Evolutionary conservation across 2,113 vertebrate species (phyloP).

Genomic region (Turnix velox): DNA sequence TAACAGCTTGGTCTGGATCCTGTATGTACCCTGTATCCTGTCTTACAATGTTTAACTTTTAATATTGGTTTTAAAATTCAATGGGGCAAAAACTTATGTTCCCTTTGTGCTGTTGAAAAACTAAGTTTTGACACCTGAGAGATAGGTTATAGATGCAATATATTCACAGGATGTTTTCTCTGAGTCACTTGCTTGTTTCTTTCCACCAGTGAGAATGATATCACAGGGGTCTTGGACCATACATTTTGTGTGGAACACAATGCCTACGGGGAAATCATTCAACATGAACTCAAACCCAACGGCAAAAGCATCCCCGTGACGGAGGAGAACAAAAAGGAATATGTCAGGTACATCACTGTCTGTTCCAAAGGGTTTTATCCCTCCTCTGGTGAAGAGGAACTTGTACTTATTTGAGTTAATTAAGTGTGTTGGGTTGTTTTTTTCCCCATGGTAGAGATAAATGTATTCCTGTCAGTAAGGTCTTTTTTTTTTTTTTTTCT

Average conservation of each 20-base stretch:
- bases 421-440: background rate
- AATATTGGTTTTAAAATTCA: background rate
- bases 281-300: constrained; percentile 97
- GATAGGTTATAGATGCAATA: background rate
- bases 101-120: background rate
- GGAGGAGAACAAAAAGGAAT: constrained; percentile 98
- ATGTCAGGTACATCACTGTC: constrained; percentile 79
- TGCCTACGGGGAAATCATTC: constrained; percentile 96
- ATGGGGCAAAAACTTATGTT: background rate
- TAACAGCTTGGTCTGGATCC: constrained; percentile 98
- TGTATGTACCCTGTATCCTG: constrained; percentile 77
- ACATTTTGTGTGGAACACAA: constrained; percentile 99
- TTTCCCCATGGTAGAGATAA: background rate
- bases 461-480: background rate
- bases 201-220: constrained; percentile 90
- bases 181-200: background rate
- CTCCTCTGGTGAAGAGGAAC: background rate
- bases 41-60: background rate
- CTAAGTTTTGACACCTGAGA: background rate
- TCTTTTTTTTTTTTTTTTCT: background rate
- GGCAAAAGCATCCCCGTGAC: constrained; percentile 94
- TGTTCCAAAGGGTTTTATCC: background rate
- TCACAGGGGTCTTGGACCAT: constrained; percentile 96
- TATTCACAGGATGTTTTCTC: background rate
- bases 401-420: background rate